A percentile compares a stretch with the other conserved stretches of the same genome.
Evolutionary conservation across 2,113 vertebrate genomes (phyloP).

Genomic region (Alethe castanea): DNA sequence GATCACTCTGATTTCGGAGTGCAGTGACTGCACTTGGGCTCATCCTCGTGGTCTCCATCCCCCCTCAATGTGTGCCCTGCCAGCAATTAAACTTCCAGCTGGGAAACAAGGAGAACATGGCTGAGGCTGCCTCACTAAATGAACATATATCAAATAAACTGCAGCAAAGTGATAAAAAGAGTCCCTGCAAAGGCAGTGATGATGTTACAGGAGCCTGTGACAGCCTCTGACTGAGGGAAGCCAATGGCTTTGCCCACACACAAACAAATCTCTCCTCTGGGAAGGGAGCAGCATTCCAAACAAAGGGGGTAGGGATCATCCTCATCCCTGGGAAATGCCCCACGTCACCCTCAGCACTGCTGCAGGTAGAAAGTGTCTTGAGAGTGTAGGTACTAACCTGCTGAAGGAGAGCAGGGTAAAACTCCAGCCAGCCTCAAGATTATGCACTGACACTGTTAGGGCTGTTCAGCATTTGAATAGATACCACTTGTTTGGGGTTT

Average conservation of each 20-base stretch:
- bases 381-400: fast-evolving
- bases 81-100: background rate
- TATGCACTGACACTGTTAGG: background rate
- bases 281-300: background rate
- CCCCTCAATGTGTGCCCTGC: background rate
- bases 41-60: background rate
- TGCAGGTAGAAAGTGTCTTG: background rate
- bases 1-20: background rate
- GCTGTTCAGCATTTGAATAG: background rate
- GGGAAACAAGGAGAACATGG: background rate
- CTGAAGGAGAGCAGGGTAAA: background rate
- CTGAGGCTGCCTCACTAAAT: background rate
- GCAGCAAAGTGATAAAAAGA: background rate
- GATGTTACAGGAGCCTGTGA: background rate
- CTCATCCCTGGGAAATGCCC: background rate
- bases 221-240: background rate
- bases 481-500: background rate
- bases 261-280: background rate
- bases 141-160: background rate
- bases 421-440: background rate
- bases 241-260: background rate
- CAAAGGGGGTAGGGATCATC: background rate
- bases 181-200: background rate
- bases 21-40: background rate
- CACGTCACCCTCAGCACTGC: fast-evolving